These are phyloP conservation scores for Scrobipalpa costella DNA, from an alignment of 2,888 invertebrate genomes.

Conservation along the genomic window DNA sequence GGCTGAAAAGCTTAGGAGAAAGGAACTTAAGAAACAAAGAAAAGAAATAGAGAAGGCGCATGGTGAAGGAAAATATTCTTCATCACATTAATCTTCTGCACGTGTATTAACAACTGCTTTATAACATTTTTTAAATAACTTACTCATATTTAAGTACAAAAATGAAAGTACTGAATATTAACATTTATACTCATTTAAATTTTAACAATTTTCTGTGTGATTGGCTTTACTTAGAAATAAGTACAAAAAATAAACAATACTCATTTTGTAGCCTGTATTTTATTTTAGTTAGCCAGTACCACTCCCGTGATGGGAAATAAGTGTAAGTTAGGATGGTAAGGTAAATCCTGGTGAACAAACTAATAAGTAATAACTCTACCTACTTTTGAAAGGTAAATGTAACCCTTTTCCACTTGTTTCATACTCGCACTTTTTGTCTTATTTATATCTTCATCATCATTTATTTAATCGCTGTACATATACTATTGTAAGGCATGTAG, in stretches of 20 bases:
- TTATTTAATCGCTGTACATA: background rate
- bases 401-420: slow-evolving; percentile 1
- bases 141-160: slow-evolving; percentile 14
- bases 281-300: slow-evolving; percentile 12
- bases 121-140: background rate
- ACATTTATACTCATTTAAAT: background rate
- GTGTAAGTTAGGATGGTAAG: slow-evolving; percentile 14
- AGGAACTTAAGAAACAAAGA: slow-evolving; percentile 43
- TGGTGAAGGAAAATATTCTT: slow-evolving; percentile 13
- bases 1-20: slow-evolving; percentile 53
- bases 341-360: slow-evolving; percentile 24
- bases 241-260: slow-evolving; percentile 19
- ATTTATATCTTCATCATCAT: background rate
- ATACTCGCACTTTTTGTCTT: slow-evolving; percentile 16
- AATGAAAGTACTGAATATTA: background rate
- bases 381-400: slow-evolving; percentile 27
- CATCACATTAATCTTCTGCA: slow-evolving; percentile 19
- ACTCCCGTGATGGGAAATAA: background rate
- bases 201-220: slow-evolving; percentile 22
- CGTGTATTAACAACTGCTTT: slow-evolving; percentile 24
- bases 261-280: slow-evolving; percentile 13
- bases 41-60: slow-evolving; percentile 25
- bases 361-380: slow-evolving; percentile 26
- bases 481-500: background rate
- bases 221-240: slow-evolving; percentile 18